Conservation (phyloP, 2,797 vertebrate genomes). For the Saxicola maurus region DNA sequence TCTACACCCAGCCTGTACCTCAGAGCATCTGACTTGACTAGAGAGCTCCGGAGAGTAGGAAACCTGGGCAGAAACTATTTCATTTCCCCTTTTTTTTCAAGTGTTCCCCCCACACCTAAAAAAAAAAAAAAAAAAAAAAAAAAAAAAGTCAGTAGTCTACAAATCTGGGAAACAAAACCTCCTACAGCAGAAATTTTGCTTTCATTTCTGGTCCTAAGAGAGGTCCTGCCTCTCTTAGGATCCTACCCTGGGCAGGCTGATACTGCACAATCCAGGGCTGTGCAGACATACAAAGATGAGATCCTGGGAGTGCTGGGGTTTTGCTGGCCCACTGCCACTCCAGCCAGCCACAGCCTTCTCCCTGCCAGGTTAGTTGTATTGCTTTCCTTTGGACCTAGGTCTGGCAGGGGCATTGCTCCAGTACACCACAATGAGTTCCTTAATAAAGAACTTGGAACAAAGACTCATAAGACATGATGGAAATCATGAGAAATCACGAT, state of each 20-base stretch:
- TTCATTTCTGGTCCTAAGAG: not conserved
- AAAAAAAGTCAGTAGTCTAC: not conserved
- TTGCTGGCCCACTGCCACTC: not conserved
- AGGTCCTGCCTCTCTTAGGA: not conserved
- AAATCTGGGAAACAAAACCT: not conserved
- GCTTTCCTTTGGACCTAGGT: not conserved
- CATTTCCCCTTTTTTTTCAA: not conserved
- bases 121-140: not conserved
- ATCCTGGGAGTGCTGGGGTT: not conserved
- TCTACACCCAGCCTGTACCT: not conserved
- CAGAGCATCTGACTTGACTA: not conserved
- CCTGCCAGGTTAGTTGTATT: not conserved
- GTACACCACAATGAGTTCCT: not conserved
- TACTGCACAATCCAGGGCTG: fast-evolving
- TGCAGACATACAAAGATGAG: not conserved
- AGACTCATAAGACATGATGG: not conserved
- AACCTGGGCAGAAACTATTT: not conserved
- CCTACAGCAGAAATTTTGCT: not conserved
- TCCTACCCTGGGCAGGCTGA: not conserved
- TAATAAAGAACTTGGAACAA: not conserved
- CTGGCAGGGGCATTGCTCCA: not conserved
- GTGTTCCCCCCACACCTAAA: not conserved
- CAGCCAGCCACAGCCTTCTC: not conserved
- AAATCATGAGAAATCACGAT: not conserved
- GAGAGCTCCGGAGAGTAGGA: not conserved